phyloP scores from a whole-genome alignment of 1,140 invertebrate species.

The Apis laboriosa region DNA sequence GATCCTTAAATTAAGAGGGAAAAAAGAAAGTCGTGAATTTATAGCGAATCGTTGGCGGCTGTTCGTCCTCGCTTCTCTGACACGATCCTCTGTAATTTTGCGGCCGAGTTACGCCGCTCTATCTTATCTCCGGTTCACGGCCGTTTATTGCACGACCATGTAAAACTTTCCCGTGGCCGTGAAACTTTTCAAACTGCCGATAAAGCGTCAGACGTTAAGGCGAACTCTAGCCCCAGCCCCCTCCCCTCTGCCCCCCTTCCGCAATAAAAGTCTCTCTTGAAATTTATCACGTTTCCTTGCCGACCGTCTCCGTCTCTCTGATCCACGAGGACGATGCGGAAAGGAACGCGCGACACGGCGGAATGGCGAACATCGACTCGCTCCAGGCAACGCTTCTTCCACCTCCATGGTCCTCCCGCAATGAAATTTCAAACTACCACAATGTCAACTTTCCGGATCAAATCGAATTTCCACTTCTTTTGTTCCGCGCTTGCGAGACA shows the following conservation, averaged over 20 bases:
- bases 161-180: conserved; percentile 41
- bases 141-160: conserved; percentile 22
- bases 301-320: neutral
- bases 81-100: conserved; percentile 11
- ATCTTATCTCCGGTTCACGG: conserved; percentile 32
- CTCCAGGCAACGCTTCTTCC: conserved; percentile 10
- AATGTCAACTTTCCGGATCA: conserved; percentile 11
- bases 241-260: too few relatives aligned
- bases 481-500: neutral
- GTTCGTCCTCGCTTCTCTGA: neutral
- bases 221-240: neutral
- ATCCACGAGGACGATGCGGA: neutral
- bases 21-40: neutral
- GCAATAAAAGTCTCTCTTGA: conserved; percentile 33
- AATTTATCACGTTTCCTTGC: conserved; percentile 18
- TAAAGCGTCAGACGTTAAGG: conserved; percentile 39
- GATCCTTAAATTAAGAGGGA: too few relatives aligned
- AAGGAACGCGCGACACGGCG: neutral
- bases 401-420: neutral
- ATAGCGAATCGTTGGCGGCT: neutral
- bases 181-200: conserved; percentile 35
- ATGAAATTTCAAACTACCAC: conserved; percentile 34
- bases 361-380: neutral
- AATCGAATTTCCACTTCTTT: conserved; percentile 30
- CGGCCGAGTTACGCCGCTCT: neutral